Base-by-base conservation (phyloP, 2,888 invertebrate genomes). In the Lapara coniferarum region DNA sequence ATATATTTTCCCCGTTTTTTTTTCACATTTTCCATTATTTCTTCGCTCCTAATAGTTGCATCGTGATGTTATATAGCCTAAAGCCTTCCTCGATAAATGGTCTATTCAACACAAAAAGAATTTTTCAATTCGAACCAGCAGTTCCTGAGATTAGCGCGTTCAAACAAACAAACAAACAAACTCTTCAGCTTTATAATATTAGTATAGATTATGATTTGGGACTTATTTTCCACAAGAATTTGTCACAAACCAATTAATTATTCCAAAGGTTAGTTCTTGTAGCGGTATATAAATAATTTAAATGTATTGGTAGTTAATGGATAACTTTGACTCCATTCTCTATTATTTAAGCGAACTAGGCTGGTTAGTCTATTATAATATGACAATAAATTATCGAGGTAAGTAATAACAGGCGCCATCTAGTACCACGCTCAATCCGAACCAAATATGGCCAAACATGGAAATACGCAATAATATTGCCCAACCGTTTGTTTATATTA, bases 351-450 rank as follows among this genome's bases (percentile, higher is more conserved):
- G 56, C 56, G 12, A 56, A 19, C 25, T 13, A 13, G 56, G 25
- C 56, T 13, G 25, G 56, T 56, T 56, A 25, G 12, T 56, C 37
- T 0, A 25, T 58, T 12, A 30, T 58, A 58, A 58, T 14, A 58
- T n/a, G 12, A 25, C 13, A 58, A 58, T 37, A 58, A 58, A 37
- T 58, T 58, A 58, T 30, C 8, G 57, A 13, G 57, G 30, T 58
- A 37, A 30, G 25, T 37, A 58, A 58, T 25, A 56, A 37, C 57
- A 58, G 57, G 57, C 57, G 57, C 57, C 57, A 58, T 58, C 37
- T 14, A 58, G 37, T 58, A 37, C 30, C 14, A 25, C 25, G 30
- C 10, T 58, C 30, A 30, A 58, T 58, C n/a, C 14, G 14, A 37
- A 58, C 57, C 57, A 58, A 58, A 58, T 58, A 58, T n/a, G 57